Evolutionary conservation across 2,797 vertebrate genomes (phyloP), one percentile per base, ranked within the genome.

Genomic region (Spea hammondii): DNA sequence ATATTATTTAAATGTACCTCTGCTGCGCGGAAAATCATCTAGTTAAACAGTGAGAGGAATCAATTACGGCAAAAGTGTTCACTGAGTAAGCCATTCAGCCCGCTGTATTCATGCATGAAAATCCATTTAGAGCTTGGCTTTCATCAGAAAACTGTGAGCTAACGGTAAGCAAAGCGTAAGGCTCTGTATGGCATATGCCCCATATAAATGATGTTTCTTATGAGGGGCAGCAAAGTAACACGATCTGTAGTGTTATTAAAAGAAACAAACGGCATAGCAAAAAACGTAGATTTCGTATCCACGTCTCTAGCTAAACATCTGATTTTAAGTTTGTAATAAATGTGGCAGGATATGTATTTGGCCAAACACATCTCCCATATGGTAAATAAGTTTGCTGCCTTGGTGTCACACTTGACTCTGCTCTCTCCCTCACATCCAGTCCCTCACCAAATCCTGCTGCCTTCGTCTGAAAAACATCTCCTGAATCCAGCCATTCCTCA

Each of bases 41-140:
- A 17, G 77, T 55, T 78, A 78, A 78, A 72, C 60, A 78, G 62
- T 44, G 48, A 78, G 67, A 79, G 72, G 65, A 79, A 70, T 79
- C 73, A 69, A 74, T 78, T 78, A 71, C 69, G 72, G 76, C n/a
- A 78, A 32, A 72, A 78, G 76, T 78, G 72, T 78, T 78, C 70
- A 78, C 51, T 72, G 77, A 72, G 69, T 78, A 67, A 72, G 62
- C 70, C 55, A 66, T 72, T 72, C 62, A 72, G 62, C 17, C 13
- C 70, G n/a, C 14, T 7, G 62, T 6, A 57, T 54, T 71, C 76
- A 78, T 65, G 76, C 76, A 78, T 71, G 69, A 78, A 10, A 47
- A 46, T 53, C 73, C 0, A 48, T 66, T n/a, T 53, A 13, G 66
- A 83, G 71, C 8, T 53, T 4, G 74, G 8, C 74, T 76, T 68